Evolutionary conservation across 2,113 vertebrate genomes (phyloP).

Genomic region (Benthochromis sp.): DNA sequence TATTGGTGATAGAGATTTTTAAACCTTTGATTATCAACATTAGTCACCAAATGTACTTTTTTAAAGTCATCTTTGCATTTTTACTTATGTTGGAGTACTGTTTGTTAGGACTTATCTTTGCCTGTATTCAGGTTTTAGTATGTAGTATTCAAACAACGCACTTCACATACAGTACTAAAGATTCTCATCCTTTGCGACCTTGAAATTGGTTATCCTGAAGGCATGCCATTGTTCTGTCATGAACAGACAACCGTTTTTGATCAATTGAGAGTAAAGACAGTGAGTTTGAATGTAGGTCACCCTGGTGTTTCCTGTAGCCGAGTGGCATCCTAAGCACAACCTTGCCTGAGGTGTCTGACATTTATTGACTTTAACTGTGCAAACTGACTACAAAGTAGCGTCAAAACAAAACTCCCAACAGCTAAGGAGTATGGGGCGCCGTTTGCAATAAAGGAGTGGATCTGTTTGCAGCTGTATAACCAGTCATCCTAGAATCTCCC

Average conservation of each 20-base stretch:
- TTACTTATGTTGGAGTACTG: background rate
- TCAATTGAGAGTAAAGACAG: background rate
- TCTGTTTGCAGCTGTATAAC: background rate
- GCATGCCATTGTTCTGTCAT: background rate
- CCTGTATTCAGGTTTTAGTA: background rate
- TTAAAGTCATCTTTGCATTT: background rate
- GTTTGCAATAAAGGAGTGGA: background rate
- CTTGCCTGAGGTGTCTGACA: background rate
- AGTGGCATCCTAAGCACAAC: background rate
- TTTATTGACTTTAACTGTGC: background rate
- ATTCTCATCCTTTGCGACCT: background rate
- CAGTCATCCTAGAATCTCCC: background rate
- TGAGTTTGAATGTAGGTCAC: constrained; percentile 24
- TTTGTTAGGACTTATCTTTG: background rate
- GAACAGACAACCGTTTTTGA: background rate
- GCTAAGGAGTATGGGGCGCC: background rate
- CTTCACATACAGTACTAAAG: background rate
- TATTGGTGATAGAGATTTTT: background rate
- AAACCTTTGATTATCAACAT: background rate
- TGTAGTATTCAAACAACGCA: background rate
- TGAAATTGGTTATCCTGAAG: background rate
- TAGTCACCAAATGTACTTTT: background rate
- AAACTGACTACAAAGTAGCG: background rate
- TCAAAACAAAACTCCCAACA: background rate
- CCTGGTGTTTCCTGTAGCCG: background rate